Conservation (phyloP, 92 coral and sea anemone species). For the Montipora capitata region DNA sequence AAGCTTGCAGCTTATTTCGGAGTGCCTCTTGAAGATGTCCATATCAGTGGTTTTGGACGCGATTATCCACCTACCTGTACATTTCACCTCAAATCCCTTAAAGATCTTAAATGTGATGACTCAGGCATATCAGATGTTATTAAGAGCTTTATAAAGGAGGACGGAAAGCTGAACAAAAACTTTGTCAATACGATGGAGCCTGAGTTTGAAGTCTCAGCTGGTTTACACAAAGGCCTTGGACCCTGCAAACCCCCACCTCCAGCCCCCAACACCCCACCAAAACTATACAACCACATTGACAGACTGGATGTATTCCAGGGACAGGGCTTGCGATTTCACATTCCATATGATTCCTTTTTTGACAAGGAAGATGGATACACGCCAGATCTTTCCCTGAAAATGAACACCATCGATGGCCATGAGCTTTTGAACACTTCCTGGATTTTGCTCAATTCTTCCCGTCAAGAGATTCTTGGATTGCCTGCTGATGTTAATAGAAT, state of each 20-base stretch:
- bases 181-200: conserved; percentile 68
- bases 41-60: conserved; percentile 55
- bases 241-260: conserved; percentile 39
- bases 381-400: conserved; percentile 77
- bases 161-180: conserved; percentile 52
- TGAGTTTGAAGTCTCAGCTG: conserved; percentile 73
- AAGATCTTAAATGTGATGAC: conserved; percentile 69
- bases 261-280: conserved; percentile 59
- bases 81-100: conserved; percentile 75
- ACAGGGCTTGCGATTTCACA: conserved; percentile 68
- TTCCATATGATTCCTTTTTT: conserved; percentile 80
- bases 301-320: conserved; percentile 76
- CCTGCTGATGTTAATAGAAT: conserved; percentile 66
- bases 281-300: conserved; percentile 57
- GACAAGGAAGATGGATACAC: conserved; percentile 92
- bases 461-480: conserved; percentile 85
- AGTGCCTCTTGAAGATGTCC: conserved; percentile 61
- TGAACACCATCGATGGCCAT: conserved; percentile 68
- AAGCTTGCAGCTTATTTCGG: conserved; percentile 76
- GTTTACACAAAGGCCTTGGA: conserved; percentile 57
- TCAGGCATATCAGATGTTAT: conserved; percentile 35
- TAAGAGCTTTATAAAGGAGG: conserved; percentile 46
- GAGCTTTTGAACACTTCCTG: conserved; percentile 79
- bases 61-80: conserved; percentile 53
- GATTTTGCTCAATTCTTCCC: conserved; percentile 78